These are phyloP conservation scores for Acanthacorydalis orientalis DNA, from an alignment of 2,888 invertebrate species.

Conservation along the genomic window DNA sequence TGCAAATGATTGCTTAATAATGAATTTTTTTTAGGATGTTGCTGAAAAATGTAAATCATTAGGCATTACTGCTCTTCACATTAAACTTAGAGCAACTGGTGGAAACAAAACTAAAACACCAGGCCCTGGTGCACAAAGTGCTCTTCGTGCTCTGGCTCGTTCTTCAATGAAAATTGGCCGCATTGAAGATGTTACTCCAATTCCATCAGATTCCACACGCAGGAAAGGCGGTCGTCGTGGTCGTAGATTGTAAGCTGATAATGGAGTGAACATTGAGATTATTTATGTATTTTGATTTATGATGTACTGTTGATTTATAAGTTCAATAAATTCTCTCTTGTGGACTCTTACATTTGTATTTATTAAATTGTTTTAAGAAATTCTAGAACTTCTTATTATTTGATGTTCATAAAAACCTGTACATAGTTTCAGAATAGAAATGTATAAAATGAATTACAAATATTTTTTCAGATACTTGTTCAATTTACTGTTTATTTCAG, in stretches of 20 bases:
- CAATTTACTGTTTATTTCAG: too few species aligned
- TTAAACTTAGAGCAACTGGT: constrained; percentile 95
- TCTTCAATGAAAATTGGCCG: constrained; percentile 99
- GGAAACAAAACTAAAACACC: constrained; percentile 98
- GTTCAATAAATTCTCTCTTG: constrained; percentile 3
- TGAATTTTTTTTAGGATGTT: constrained; percentile 61
- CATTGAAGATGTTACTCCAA: constrained; percentile 98
- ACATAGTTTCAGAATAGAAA: too few species aligned
- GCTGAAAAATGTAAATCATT: constrained; percentile 95
- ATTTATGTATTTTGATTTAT: constrained; percentile 9
- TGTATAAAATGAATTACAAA: too few species aligned
- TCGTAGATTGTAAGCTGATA: constrained; percentile 79
- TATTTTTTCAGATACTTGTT: too few species aligned
- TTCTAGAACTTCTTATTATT: too few species aligned
- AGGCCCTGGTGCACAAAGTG: constrained; percentile 97
- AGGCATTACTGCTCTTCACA: constrained; percentile 95
- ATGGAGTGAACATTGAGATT: constrained; percentile 9
- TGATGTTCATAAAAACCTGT: too few species aligned
- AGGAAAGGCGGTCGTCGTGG: constrained; percentile 99
- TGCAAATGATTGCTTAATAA: constrained; percentile 2
- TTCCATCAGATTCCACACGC: constrained; percentile 96
- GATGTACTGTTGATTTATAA: constrained; percentile 7
- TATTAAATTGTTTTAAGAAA: too few species aligned
- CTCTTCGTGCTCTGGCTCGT: constrained; percentile 92
- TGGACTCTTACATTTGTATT: constrained; percentile 9